Evolutionary conservation across 2,797 vertebrate species (phyloP), one percentile per base, ranked within the genome.

Genomic region (Cynopterus sphinx): DNA sequence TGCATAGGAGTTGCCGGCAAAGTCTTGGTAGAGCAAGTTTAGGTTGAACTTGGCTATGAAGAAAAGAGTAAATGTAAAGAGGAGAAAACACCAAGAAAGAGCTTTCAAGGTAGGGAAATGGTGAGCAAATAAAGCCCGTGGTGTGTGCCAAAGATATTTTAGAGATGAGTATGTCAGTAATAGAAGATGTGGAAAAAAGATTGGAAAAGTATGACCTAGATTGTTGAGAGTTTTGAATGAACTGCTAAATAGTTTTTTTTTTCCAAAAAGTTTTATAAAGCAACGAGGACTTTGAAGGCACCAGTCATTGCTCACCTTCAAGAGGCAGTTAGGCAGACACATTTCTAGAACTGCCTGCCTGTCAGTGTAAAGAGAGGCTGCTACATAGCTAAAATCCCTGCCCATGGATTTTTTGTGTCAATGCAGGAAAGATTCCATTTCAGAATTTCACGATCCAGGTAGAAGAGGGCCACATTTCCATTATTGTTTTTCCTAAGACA

Each of bases 401-500:
- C 9, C 57, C 73, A 59, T 22, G 84, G 36, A 86, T 73, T 87
- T 91, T 67, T 87, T 70, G 61, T 49, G 33, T 77, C 71, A 78
- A 1, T 21, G 22, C 39, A n/a, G 9, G 13, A 89, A 6, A 49
- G 31, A 93, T 73, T 91, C 24, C 6, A 78, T 65, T 96, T 77
- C 4, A 90, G 75, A 93, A 85, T n/a, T 67, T 90, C 22, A 31
- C 53, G 39, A 91, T 43, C 9, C 49, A 83, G 6, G 24, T 91
- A 16, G 15, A 87, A 94, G 33, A 83, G 24, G 53, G 21, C 19
- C 49, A n/a, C 19, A 71, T 96, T 93, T 90, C 57, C 5, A 53
- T 65, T 85, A 63, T 5, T 33, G 15, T 75, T 75, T 94, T 93
- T 67, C 24, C 33, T 83, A 88, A 91, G 91, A 57, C 53, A 87